These are phyloP conservation scores for Acropora yongei DNA, from an alignment of 64 coral and sea anemone genomes.

Conservation along the genomic window DNA sequence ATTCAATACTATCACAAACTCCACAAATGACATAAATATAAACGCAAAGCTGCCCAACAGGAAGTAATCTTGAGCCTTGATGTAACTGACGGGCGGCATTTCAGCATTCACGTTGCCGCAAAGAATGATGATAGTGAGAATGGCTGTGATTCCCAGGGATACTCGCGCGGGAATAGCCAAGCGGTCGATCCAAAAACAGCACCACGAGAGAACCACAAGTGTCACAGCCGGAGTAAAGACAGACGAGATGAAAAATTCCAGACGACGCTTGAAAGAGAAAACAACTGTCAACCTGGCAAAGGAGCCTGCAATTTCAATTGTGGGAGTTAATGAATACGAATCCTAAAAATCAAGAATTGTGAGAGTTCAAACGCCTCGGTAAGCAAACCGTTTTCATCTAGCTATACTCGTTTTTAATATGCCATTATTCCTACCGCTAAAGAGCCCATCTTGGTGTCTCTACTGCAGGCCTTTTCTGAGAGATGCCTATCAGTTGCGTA, in stretches of 20 bases:
- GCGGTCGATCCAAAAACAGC: constrained; percentile 86
- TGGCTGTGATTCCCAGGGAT: constrained; percentile 85
- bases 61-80: constrained; percentile 67
- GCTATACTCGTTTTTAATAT: no score
- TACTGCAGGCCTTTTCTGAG: no score
- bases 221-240: constrained; percentile 73
- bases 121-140: constrained; percentile 82
- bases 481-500: no score
- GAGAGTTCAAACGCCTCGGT: no score
- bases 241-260: constrained; percentile 86
- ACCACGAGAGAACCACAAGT: constrained; percentile 84
- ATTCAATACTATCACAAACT: constrained; percentile 54
- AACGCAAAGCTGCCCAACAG: constrained; percentile 45
- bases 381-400: no score
- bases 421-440: no score
- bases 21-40: constrained; percentile 66
- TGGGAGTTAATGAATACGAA: not conserved
- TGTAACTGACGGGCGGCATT: constrained; percentile 86
- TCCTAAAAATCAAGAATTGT: no score
- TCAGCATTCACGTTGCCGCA: constrained; percentile 68
- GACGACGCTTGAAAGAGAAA: constrained; percentile 85
- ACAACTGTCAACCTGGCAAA: constrained; percentile 82
- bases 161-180: constrained; percentile 83
- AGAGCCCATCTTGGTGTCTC: no score
- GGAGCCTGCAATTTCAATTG: constrained; percentile 53